phyloP scores from a whole-genome alignment of 2,888 invertebrate genomes.

The Artemia sinica region DNA sequence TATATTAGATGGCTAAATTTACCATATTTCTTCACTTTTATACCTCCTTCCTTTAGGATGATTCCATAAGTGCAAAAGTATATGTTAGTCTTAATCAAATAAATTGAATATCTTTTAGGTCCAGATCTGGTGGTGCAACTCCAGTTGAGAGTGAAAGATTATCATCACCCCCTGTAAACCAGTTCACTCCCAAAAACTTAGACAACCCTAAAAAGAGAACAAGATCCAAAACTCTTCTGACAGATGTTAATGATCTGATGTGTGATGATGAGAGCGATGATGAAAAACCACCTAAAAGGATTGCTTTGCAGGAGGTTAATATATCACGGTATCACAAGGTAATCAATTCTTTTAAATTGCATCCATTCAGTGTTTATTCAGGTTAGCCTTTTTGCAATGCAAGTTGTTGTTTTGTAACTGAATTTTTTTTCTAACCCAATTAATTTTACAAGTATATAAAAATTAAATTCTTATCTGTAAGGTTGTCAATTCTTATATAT shows the following conservation, averaged over 20 bases:
- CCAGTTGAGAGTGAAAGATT: background rate
- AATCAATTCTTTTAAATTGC: conserved; percentile 6
- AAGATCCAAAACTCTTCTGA: background rate
- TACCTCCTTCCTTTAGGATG: too few relatives aligned
- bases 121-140: background rate
- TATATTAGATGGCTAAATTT: too few relatives aligned
- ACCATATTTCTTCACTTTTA: too few relatives aligned
- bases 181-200: background rate
- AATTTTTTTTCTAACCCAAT: background rate
- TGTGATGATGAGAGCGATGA: conserved; percentile 38
- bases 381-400: background rate
- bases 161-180: conserved; percentile 11
- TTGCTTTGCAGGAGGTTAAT: conserved; percentile 59
- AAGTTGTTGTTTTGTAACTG: background rate
- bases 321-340: conserved; percentile 47
- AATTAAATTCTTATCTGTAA: conserved; percentile 21
- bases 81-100: too few relatives aligned
- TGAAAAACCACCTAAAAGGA: conserved; percentile 57
- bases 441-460: conserved; percentile 13
- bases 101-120: too few relatives aligned
- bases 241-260: conserved; percentile 28
- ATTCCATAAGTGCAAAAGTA: too few relatives aligned
- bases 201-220: conserved; percentile 11
- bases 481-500: background rate
- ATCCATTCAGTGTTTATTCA: background rate